Base-by-base conservation (phyloP, 2,888 invertebrate genomes). In the Pocota personata region DNA sequence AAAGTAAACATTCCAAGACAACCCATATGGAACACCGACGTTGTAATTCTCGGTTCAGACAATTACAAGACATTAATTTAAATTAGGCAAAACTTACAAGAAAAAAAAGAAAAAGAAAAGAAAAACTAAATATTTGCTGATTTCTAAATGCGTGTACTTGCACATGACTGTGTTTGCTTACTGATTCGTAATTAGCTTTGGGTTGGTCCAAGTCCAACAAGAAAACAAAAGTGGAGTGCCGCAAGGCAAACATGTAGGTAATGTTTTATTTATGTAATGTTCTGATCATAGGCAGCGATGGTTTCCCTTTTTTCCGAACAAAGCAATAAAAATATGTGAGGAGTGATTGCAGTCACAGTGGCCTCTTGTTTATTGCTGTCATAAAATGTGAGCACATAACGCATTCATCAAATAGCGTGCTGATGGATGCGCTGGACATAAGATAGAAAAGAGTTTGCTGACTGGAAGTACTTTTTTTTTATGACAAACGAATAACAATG, bases 141-240 rank as follows among this genome's bases (percentile, higher is more conserved):
- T 60, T 57, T 71, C 32, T 55, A 67, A 57, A 19, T 57, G 35
- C 10, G 19, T 24, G 24, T 24, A 24, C 24, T 3, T 1, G 21
- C 14, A 32, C n/a, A 40, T 40, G 12, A 8, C 10, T 48, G 21
- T 14, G 12, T 57, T 32, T 24, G 21, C 21, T 71, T 21, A 24
- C 14, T 35, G n/a, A 72, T 60, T 72, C 7, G 32, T 37, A 60
- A 72, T 58, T 35, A 48, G 2, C 35, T 72, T 43, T 46, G 57
- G 21, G n/a, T 32, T 71, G 32, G 19, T 21, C 43, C n/a, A n/a
- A 19, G 7, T 30, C 12, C 30, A 55, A 57, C n/a, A 57, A 43
- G 14, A 58, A 71, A 71, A 57, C 10, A 57, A 46, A 46, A 58
- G 57, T 58, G 71, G 46, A 21, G 10, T 71, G 43, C 71, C 71